Evolutionary conservation across 2,113 vertebrate genomes (phyloP), one percentile per base, ranked within the genome.

Genomic region (Neolamprologus kungweensis): DNA sequence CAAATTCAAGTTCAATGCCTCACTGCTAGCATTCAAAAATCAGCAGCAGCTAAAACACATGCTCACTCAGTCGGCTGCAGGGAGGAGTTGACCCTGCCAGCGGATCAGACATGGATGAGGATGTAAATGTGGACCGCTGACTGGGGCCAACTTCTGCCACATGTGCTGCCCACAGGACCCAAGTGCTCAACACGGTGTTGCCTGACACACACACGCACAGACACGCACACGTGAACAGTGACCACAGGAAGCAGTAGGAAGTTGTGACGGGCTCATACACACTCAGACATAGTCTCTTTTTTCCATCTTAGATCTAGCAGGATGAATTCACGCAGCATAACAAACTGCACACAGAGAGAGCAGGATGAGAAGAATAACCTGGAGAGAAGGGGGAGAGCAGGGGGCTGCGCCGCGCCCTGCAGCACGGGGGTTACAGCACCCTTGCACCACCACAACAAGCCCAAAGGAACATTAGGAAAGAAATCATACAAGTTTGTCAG

Each of bases 351-450:
- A 93, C 92, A 92, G 63, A 53, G 37, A 86, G 82, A 92, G 91
- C 86, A 83, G 85, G 87, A 80, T 75, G 81, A 90, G 60, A 79
- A 58, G 26, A 23, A 81, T 96, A 95, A 97, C 95, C 96, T 96
- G 95, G 37, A 91, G 53, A 93, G 84, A 55, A 88, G 92, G 58
- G 79, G 81, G 58, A 28, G 86, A 78, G 73, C 89, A 89, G 87
- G 86, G 83, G 87, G 81, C 89, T 86, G 89, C 57, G 40, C 89
- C 83, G 87, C 90, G 54, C 91, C 90, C 93, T 89, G 89, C 91
- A 90, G 94, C 82, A 84, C 8, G 87, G 92, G 86, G 89, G 84
- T 81, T 84, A 95, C 87, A 93, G 87, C 83, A 92, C 89, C 86
- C 86, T 93, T 40, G 83, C 79, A 93, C 51, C 88, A 79, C 73